Percentiles rank a stretch among this genome's conserved stretches.
These are phyloP conservation scores for Phylloscopus trochilus DNA, from an alignment of 2,113 vertebrate genomes.

Conservation along the genomic window DNA sequence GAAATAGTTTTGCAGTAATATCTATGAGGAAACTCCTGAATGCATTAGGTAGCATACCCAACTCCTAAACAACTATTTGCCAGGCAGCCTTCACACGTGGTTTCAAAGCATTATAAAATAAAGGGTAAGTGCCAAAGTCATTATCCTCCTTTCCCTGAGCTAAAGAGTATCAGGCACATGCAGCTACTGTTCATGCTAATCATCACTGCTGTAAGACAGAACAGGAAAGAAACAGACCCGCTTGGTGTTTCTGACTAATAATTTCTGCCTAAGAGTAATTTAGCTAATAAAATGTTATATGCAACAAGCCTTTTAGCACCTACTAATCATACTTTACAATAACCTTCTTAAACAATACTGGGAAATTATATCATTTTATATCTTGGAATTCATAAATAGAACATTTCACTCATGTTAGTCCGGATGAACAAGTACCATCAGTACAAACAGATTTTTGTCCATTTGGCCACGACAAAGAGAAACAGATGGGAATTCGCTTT, in stretches of 20 bases:
- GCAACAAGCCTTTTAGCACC: neutral
- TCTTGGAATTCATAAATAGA: neutral
- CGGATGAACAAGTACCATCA: neutral
- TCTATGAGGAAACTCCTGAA: neutral
- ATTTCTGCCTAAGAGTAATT: neutral
- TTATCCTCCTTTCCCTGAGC: neutral
- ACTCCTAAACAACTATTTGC: neutral
- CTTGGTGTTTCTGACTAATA: neutral
- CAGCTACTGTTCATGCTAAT: constrained; percentile 11
- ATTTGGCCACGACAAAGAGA: constrained; percentile 26
- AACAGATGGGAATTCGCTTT: neutral
- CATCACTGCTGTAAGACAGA: neutral
- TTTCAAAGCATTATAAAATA: constrained; percentile 35
- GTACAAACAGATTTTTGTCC: constrained; percentile 35
- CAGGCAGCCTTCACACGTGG: constrained; percentile 7
- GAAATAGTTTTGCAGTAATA: neutral
- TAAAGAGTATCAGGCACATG: constrained; percentile 30
- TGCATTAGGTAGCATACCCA: neutral
- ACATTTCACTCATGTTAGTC: neutral
- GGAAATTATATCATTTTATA: neutral
- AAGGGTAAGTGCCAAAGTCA: constrained; percentile 17
- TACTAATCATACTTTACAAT: neutral
- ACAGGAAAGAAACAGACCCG: neutral
- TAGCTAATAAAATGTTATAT: neutral
- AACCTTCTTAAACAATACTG: neutral